A percentile compares a stretch with the other conserved stretches of the same genome.
Evolutionary conservation across 2,113 vertebrate species (phyloP).

Genomic region (Erythrolamprus reginae): DNA sequence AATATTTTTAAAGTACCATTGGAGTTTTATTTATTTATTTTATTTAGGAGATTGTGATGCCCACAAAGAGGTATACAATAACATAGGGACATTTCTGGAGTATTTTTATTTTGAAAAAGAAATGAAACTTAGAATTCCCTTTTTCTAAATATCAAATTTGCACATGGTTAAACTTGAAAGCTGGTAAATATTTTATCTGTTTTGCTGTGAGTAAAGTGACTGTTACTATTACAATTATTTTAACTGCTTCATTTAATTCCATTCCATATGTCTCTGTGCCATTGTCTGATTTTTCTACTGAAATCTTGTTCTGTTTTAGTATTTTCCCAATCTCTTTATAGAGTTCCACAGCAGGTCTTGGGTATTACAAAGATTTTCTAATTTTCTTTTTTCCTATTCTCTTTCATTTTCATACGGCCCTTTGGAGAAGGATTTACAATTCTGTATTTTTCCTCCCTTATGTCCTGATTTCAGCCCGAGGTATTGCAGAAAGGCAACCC

Average conservation of each 20-base stretch:
- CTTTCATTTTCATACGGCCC: not conserved
- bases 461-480: slow-evolving; percentile 77
- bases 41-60: not conserved
- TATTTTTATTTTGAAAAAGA: not conserved
- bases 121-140: not conserved
- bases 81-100: not conserved
- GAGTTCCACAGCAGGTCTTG: not conserved
- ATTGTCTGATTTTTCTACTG: not conserved
- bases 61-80: not conserved
- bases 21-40: not conserved
- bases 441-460: slow-evolving; percentile 30
- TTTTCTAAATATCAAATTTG: not conserved
- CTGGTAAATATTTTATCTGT: not conserved
- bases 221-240: not conserved
- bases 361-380: not conserved
- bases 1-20: not conserved
- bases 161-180: not conserved
- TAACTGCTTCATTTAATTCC: not conserved
- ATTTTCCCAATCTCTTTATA: not conserved
- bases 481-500: slow-evolving; percentile 81
- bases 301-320: not conserved
- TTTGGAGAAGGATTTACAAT: slow-evolving; percentile 35
- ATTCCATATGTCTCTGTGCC: not conserved
- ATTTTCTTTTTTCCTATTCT: not conserved
- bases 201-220: not conserved